These are phyloP conservation scores for Sphaerodactylus townsendi DNA, from an alignment of 2,113 vertebrate genomes.

Conservation along the genomic window DNA sequence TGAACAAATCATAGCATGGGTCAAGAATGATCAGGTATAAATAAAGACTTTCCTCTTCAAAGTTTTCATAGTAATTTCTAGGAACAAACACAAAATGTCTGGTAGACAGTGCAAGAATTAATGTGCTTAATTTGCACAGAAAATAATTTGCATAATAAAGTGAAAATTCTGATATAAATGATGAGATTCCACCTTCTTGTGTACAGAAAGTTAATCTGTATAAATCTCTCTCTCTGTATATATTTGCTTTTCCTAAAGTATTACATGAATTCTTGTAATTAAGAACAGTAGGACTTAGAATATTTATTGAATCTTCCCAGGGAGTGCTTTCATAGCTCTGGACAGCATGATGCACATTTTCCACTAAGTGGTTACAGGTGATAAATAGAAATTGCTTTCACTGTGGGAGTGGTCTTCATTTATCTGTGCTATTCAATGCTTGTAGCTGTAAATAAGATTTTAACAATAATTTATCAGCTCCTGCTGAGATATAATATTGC, in stretches of 20 bases:
- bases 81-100: no score
- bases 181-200: background rate
- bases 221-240: background rate
- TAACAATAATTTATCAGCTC: conserved; percentile 57
- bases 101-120: no score
- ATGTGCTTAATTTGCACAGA: no score
- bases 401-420: conserved; percentile 37
- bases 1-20: no score
- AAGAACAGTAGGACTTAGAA: background rate
- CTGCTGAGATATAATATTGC: conserved; percentile 31
- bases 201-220: background rate
- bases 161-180: background rate
- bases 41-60: no score
- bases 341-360: conserved; percentile 35
- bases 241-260: background rate
- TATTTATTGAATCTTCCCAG: conserved; percentile 37
- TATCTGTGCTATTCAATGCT: conserved; percentile 33
- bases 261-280: conserved; percentile 15
- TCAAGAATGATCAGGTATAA: no score
- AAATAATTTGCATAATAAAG: no score
- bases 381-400: conserved; percentile 61
- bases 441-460: background rate
- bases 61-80: no score
- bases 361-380: conserved; percentile 14
- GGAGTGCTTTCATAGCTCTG: conserved; percentile 38